phyloP scores from a whole-genome alignment of 92 coral and sea anemone genomes.

The Micromussa lordhowensis region DNA sequence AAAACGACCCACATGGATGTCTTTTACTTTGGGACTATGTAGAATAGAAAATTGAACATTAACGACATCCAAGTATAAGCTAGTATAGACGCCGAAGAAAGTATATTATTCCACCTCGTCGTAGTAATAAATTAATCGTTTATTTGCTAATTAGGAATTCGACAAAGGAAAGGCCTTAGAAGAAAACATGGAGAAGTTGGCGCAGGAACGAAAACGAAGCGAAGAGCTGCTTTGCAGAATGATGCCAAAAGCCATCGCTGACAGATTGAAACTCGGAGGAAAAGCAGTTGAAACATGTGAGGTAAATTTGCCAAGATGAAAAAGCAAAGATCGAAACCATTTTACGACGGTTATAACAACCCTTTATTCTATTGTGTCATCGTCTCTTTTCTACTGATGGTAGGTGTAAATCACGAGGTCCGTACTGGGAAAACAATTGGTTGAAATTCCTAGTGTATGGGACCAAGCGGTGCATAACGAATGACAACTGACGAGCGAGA shows the following conservation, averaged over 20 bases:
- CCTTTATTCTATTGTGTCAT: background rate
- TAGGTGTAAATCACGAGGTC: too few relatives aligned
- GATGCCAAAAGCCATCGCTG: constrained; percentile 89
- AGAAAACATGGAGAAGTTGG: constrained; percentile 77
- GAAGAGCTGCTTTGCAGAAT: constrained; percentile 80
- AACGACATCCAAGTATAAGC: too few relatives aligned
- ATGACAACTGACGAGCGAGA: too few relatives aligned
- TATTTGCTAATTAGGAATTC: constrained; percentile 62
- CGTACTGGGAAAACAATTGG: too few relatives aligned
- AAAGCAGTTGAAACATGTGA: constrained; percentile 86
- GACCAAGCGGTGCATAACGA: too few relatives aligned
- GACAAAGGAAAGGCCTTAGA: constrained; percentile 88
- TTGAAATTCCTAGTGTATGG: too few relatives aligned
- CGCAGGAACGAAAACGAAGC: constrained; percentile 73
- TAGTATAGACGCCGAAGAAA: too few relatives aligned
- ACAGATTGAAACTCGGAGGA: constrained; percentile 80
- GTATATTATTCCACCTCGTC: too few relatives aligned
- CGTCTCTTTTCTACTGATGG: background rate
- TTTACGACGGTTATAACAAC: background rate
- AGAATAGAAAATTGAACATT: too few relatives aligned
- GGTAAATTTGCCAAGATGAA: constrained; percentile 43
- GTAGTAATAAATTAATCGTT: too few relatives aligned
- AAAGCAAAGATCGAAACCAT: background rate
- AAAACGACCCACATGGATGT: too few relatives aligned
- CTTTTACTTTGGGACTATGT: too few relatives aligned